phyloP scores from a whole-genome alignment of 2,888 invertebrate genomes.

The Junonia oenone region DNA sequence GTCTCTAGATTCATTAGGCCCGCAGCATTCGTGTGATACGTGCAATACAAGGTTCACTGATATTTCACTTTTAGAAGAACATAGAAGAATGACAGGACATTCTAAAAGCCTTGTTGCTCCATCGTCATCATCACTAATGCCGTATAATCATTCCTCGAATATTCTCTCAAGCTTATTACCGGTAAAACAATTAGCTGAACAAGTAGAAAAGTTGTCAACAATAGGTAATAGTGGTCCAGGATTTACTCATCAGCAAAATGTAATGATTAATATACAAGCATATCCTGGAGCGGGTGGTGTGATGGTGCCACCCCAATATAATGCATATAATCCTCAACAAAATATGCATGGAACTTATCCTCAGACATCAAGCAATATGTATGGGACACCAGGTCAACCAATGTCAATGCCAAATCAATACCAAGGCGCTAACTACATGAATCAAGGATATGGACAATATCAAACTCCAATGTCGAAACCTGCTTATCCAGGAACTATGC shows the following conservation, averaged over 20 bases:
- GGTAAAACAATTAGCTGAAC: constrained; percentile 69
- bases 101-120: constrained; percentile 61
- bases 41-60: constrained; percentile 81
- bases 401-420: constrained; percentile 40
- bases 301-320: constrained; percentile 71
- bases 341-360: constrained; percentile 62
- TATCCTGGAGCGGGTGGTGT: constrained; percentile 76
- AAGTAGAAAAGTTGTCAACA: constrained; percentile 65
- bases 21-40: constrained; percentile 79
- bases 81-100: constrained; percentile 77
- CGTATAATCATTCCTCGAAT: constrained; percentile 55
- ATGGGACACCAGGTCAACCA: constrained; percentile 53
- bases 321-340: constrained; percentile 53
- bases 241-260: constrained; percentile 82
- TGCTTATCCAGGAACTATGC: constrained; percentile 48
- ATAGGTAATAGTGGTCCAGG: constrained; percentile 50
- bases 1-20: constrained; percentile 81
- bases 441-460: constrained; percentile 51
- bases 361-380: constrained; percentile 56
- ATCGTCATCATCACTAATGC: constrained; percentile 52
- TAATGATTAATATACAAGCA: constrained; percentile 82
- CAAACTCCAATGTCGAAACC: constrained; percentile 53
- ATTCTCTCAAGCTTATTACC: constrained; percentile 64
- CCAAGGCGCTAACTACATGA: constrained; percentile 52
- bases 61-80: constrained; percentile 73